Percentiles rank a stretch among this genome's conserved stretches.
phyloP scores from a whole-genome alignment of 1,140 invertebrate species.

The Sitobion miscanthi region DNA sequence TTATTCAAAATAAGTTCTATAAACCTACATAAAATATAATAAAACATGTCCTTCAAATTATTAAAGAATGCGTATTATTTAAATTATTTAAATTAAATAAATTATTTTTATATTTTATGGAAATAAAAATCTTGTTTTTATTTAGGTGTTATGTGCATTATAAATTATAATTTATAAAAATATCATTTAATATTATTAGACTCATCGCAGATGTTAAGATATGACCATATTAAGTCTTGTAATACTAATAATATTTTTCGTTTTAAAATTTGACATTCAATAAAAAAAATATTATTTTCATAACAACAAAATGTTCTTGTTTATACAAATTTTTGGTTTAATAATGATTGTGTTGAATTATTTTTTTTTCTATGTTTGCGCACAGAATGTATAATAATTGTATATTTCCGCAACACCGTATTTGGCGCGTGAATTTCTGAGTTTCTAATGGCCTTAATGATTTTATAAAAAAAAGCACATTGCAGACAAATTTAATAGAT shows the following conservation, averaged over 20 bases:
- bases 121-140: background rate
- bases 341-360: background rate
- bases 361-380: background rate
- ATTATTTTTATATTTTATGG: background rate
- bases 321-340: background rate
- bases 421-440: constrained; percentile 54
- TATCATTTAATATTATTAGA: background rate
- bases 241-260: background rate
- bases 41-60: background rate
- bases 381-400: constrained; percentile 37
- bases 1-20: background rate
- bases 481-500: background rate
- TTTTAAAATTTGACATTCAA: background rate
- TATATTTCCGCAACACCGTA: constrained; percentile 37
- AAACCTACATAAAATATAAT: background rate
- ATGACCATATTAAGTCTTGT: background rate
- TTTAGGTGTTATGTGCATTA: background rate
- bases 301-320: background rate
- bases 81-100: background rate
- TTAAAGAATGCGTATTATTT: background rate
- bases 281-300: background rate
- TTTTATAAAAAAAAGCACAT: constrained; percentile 11
- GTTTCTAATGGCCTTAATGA: constrained; percentile 54
- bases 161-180: background rate
- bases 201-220: background rate